A percentile compares a stretch with the other conserved stretches of the same genome.
Evolutionary conservation across 2,797 vertebrate genomes (phyloP).

Genomic region (Vespertilio murinus): DNA sequence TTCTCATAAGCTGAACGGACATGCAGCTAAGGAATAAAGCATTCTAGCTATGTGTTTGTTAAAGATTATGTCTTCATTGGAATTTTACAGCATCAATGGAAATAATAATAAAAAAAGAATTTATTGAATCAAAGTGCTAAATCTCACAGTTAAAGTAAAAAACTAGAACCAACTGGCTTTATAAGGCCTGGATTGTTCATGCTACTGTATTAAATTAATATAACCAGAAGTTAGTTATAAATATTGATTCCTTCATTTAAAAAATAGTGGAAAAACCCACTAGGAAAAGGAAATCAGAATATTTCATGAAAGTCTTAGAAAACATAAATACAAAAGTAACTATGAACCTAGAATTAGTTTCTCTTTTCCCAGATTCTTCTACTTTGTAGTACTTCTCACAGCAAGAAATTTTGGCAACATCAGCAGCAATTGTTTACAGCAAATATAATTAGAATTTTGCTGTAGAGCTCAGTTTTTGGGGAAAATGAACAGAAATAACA

Average conservation of each 20-base stretch:
- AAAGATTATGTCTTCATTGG: conserved; percentile 83
- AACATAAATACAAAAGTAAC: conserved; percentile 14
- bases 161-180: neutral
- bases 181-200: neutral
- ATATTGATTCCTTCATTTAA: conserved; percentile 18
- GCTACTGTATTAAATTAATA: neutral
- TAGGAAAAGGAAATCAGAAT: conserved; percentile 1
- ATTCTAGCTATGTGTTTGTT: conserved; percentile 87
- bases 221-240: neutral
- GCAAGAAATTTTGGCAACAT: neutral
- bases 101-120: conserved; percentile 77
- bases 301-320: conserved; percentile 23
- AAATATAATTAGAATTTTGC: conserved; percentile 18
- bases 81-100: conserved; percentile 84
- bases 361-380: conserved; percentile 14
- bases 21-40: conserved; percentile 84
- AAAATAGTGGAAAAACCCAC: neutral
- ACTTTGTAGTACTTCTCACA: conserved; percentile 9
- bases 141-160: conserved; percentile 77
- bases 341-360: conserved; percentile 20
- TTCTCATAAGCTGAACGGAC: conserved; percentile 86
- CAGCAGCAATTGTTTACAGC: neutral
- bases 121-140: conserved; percentile 58
- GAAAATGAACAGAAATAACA: neutral
- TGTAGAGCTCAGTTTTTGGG: neutral